These are phyloP conservation scores for Triplophysa rosa DNA, from an alignment of 2,113 vertebrate species.

Conservation along the genomic window DNA sequence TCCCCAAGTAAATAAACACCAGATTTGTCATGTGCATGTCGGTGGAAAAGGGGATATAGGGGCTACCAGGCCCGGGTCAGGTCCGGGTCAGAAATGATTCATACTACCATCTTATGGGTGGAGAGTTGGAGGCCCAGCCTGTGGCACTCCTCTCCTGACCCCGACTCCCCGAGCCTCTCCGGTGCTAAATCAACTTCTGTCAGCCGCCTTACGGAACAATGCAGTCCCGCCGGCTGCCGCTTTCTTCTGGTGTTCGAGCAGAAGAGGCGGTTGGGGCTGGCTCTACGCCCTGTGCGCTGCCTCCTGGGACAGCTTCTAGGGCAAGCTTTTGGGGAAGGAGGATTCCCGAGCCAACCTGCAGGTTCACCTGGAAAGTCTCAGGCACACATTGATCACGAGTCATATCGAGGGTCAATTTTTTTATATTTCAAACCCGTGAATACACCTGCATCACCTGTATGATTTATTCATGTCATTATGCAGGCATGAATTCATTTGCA, in stretches of 20 bases:
- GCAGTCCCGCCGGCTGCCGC: conserved; percentile 67
- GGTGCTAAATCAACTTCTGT: conserved; percentile 81
- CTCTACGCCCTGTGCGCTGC: neutral
- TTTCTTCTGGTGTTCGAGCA: conserved; percentile 74
- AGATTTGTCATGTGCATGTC: conserved; percentile 77
- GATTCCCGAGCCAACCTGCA: neutral
- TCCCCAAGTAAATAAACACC: conserved; percentile 79
- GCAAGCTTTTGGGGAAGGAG: neutral
- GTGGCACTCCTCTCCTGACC: conserved; percentile 73
- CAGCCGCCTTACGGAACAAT: conserved; percentile 79
- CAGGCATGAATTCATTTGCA: too few species aligned
- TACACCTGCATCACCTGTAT: too few species aligned
- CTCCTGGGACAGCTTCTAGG: conserved; percentile 9
- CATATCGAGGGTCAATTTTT: too few species aligned
- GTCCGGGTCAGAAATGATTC: conserved; percentile 61
- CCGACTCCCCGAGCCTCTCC: conserved; percentile 66
- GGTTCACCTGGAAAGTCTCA: too few species aligned
- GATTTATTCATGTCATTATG: too few species aligned
- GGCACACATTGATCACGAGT: too few species aligned
- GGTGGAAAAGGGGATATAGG: conserved; percentile 48
- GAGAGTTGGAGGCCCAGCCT: conserved; percentile 67
- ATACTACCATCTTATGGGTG: conserved; percentile 61
- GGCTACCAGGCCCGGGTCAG: conserved; percentile 45
- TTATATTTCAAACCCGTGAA: too few species aligned
- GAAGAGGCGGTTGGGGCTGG: neutral